Percentiles rank a stretch among this genome's conserved stretches.
Conservation (phyloP, 2,797 vertebrate species). For the Sebastes ruberrimus region DNA sequence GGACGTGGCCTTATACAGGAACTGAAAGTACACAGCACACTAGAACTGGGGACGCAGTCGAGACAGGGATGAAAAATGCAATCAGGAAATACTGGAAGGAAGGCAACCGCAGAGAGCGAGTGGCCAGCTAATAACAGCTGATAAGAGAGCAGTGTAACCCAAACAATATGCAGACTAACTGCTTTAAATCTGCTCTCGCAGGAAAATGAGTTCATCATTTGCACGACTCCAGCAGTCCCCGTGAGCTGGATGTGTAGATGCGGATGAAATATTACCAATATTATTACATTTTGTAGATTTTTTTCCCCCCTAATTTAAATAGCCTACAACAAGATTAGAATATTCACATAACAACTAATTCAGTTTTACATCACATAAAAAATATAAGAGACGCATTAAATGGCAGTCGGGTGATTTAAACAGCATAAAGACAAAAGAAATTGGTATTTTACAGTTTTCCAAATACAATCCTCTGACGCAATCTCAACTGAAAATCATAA, state of each 20-base stretch:
- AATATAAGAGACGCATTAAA: slow-evolving; percentile 29
- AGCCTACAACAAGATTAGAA: slow-evolving; percentile 27
- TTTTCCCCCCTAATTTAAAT: neutral
- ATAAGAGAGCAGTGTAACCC: slow-evolving; percentile 68
- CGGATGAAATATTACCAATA: slow-evolving; percentile 36
- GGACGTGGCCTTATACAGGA: slow-evolving; percentile 55
- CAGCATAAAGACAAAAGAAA: neutral
- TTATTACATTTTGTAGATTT: slow-evolving; percentile 29
- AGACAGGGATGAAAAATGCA: slow-evolving; percentile 65
- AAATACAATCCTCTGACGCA: slow-evolving; percentile 27
- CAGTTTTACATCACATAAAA: slow-evolving; percentile 16
- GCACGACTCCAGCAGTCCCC: slow-evolving; percentile 16
- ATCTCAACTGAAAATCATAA: slow-evolving; percentile 31
- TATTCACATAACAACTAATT: slow-evolving; percentile 17
- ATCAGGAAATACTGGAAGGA: slow-evolving; percentile 81
- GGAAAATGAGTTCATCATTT: slow-evolving; percentile 59
- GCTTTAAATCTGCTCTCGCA: slow-evolving; percentile 58
- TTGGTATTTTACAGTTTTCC: slow-evolving; percentile 21
- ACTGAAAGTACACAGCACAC: slow-evolving; percentile 61
- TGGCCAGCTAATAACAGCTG: slow-evolving; percentile 80
- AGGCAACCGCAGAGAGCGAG: slow-evolving; percentile 65
- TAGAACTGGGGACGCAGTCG: slow-evolving; percentile 40
- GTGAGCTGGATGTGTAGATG: slow-evolving; percentile 29
- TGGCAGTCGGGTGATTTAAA: slow-evolving; percentile 11
- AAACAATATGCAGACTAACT: slow-evolving; percentile 68